These are phyloP conservation scores for Danio kyathit DNA, from an alignment of 2,797 vertebrate species.

Conservation along the genomic window DNA sequence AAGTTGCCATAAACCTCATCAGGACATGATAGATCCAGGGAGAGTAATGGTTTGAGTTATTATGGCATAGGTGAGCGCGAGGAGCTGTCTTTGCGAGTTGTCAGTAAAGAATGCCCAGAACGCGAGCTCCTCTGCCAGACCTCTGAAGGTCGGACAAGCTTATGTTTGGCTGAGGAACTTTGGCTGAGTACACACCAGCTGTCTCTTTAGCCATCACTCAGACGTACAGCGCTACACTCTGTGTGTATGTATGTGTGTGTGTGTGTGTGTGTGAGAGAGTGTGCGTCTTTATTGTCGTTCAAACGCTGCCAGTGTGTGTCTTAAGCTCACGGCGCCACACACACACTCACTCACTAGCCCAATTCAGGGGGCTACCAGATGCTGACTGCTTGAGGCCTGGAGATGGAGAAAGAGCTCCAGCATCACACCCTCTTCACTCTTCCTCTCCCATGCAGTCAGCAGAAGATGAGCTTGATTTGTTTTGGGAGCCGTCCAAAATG, in stretches of 20 bases:
- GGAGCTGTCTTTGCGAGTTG: slow-evolving; percentile 53
- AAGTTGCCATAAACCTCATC: slow-evolving; percentile 49
- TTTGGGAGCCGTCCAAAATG: slow-evolving; percentile 65
- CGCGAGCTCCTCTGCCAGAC: slow-evolving; percentile 58
- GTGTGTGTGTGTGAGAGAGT: slow-evolving; percentile 37
- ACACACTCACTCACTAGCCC: slow-evolving; percentile 40
- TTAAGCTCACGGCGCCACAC: slow-evolving; percentile 50
- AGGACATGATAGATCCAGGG: slow-evolving; percentile 50
- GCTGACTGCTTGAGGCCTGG: slow-evolving; percentile 64
- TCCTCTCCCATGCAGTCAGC: slow-evolving; percentile 57
- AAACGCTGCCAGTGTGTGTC: slow-evolving; percentile 57
- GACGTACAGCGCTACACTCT: slow-evolving; percentile 37
- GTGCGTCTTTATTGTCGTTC: slow-evolving; percentile 62
- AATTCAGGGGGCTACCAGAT: slow-evolving; percentile 69
- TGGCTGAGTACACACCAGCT: slow-evolving; percentile 64
- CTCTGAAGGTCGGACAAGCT: slow-evolving; percentile 63
- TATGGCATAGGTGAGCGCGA: slow-evolving; percentile 56
- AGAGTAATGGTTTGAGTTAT: slow-evolving; percentile 57
- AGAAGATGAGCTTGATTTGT: slow-evolving; percentile 71
- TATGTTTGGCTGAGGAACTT: slow-evolving; percentile 62
- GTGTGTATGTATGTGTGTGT: slow-evolving; percentile 3
- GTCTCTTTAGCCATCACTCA: slow-evolving; percentile 65
- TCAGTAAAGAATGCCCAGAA: slow-evolving; percentile 65
- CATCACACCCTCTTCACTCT: slow-evolving; percentile 37
- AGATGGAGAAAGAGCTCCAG: slow-evolving; percentile 13